phyloP scores from a whole-genome alignment of 2,888 invertebrate species.

The Tenthredo scrophulariae region DNA sequence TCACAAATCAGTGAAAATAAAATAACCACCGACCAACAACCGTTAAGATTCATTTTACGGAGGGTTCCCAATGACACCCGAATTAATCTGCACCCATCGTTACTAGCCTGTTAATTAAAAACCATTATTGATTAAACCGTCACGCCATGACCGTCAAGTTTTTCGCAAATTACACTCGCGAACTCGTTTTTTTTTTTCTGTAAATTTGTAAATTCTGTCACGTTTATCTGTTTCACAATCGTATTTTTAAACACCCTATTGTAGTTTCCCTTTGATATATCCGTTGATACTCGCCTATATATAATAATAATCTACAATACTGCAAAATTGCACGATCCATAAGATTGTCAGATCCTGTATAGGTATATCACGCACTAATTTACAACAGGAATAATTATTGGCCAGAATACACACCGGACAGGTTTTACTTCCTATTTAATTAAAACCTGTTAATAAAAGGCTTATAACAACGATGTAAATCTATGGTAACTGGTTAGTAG shows the following conservation, averaged over 20 bases:
- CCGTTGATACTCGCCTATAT: background rate
- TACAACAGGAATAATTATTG: conserved; percentile 18
- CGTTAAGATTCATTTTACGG: conserved; percentile 50
- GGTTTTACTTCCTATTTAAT: conserved; percentile 21
- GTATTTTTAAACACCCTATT: background rate
- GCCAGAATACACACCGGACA: background rate
- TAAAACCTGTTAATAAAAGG: conserved; percentile 43
- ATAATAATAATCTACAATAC: background rate
- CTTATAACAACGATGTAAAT: conserved; percentile 32
- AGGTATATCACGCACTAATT: background rate
- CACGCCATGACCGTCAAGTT: conserved; percentile 14
- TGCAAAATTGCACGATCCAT: background rate
- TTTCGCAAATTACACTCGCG: conserved; percentile 2
- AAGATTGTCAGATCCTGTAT: conserved; percentile 20
- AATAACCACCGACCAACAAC: conserved; percentile 59
- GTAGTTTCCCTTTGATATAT: background rate
- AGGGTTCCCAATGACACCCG: conserved; percentile 33
- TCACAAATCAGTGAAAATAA: conserved; percentile 46
- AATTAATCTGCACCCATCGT: conserved; percentile 39
- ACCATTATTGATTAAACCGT: conserved; percentile 23
- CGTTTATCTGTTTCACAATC: background rate
- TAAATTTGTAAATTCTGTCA: background rate
- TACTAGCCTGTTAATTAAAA: conserved; percentile 23
- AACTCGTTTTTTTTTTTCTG: background rate
- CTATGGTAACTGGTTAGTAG: conserved; percentile 13